Conservation (phyloP, 2,113 vertebrate species). For the Dasyprocta punctata region DNA sequence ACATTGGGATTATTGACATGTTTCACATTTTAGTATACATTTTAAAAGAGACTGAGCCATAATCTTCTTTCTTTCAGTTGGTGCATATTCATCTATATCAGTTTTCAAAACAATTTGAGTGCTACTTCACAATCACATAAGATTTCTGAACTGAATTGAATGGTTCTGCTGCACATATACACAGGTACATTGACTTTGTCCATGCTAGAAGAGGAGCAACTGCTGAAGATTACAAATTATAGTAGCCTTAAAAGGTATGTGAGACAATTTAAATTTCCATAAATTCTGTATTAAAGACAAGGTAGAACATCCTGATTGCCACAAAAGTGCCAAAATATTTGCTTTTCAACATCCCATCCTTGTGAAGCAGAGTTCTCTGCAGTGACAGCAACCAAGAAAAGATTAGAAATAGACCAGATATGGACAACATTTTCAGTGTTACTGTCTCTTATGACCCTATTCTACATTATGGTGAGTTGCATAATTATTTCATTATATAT, state of each 20-base stretch:
- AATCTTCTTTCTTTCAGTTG: not conserved
- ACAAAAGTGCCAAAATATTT: not conserved
- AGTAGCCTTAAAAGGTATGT: not conserved
- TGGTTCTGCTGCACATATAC: not conserved
- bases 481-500: not conserved
- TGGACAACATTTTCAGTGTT: not conserved
- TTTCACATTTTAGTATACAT: not conserved
- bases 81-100: not conserved
- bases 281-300: not conserved
- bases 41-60: not conserved
- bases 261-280: not conserved
- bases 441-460: not conserved
- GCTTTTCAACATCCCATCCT: not conserved
- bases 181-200: not conserved
- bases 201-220: not conserved
- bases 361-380: not conserved
- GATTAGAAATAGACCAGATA: not conserved
- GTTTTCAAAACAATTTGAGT: not conserved
- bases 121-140: not conserved
- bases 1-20: not conserved
- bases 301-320: not conserved
- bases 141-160: not conserved
- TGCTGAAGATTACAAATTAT: not conserved
- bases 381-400: not conserved
- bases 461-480: not conserved